Evolutionary conservation across 2,113 vertebrate species (phyloP).

Genomic region (Xerus inauris): DNA sequence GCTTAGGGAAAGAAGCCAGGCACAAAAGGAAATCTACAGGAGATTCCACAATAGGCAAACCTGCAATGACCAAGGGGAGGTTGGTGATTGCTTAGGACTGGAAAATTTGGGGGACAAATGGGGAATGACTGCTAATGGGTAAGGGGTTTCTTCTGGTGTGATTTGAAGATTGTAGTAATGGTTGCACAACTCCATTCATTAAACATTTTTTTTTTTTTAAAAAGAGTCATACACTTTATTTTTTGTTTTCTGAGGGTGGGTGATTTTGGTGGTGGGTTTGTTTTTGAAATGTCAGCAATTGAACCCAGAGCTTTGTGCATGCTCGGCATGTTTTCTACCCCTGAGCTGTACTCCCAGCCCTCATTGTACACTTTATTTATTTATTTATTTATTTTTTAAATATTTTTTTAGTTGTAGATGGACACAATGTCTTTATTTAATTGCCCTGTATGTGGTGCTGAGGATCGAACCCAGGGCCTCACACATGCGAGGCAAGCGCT

Average conservation of each 20-base stretch:
- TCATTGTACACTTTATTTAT: too few species aligned
- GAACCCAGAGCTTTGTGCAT: background rate
- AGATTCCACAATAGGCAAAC: background rate
- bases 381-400: too few species aligned
- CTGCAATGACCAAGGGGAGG: background rate
- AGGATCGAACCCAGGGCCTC: too few species aligned
- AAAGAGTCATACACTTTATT: background rate
- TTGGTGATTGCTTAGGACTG: background rate
- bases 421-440: too few species aligned
- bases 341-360: background rate
- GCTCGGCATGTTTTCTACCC: too few species aligned
- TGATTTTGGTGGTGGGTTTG: background rate
- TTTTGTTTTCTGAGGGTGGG: background rate
- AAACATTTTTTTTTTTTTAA: background rate
- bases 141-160: background rate
- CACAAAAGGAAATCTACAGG: background rate
- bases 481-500: too few species aligned
- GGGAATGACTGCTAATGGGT: background rate
- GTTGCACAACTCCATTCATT: background rate
- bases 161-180: background rate
- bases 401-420: too few species aligned
- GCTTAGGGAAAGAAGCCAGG: background rate
- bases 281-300: background rate
- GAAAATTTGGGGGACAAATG: background rate
- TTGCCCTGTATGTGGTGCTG: too few species aligned